Evolutionary conservation across 2,113 vertebrate species (phyloP), one percentile per base, ranked within the genome.

Genomic region (Nothoprocta pentlandii): DNA sequence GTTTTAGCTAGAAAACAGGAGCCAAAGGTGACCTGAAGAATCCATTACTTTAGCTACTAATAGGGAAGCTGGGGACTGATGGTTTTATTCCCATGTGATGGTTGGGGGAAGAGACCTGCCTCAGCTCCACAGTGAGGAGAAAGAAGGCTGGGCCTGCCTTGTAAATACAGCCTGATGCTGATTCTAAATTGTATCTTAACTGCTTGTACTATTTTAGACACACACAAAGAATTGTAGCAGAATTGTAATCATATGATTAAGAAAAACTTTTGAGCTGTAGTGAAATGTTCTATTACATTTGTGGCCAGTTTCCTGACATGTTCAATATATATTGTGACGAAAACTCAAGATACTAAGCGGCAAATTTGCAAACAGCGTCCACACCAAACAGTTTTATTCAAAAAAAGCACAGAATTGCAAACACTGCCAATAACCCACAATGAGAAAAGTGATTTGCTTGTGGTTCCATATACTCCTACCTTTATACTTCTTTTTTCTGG

Each of bases 21-120:
- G 70, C 56, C 46, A 46, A 68, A 79, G 46, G 22, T 54, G 71
- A 76, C n/a, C 7, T 30, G 61, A 89, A 56, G 73, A 47, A 42
- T 1, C 28, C n/a, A 15, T 5, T 32, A 34, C 8, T 47, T 47
- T 0, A 30, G 19, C 21, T 68, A 61, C 23, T 13, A 14, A 53
- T 7, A 56, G 0, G 0, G 59, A 34, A 13, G 25, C 59, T 36
- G 17, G 44, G 66, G 47, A 68, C 34, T 0, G 0, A 26, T 19
- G 36, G 47, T 30, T n/a, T 80, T 67, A 10, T 26, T 42, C 28
- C 16, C 13, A 4, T 12, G 6, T 1, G 21, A 9, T 2, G n/a
- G 49, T 42, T 23, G 13, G 20, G 12, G 19, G 42, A 68, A 47
- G 1, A 41, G 7, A 46, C 16, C 53, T 69, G 0, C 53, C 22